Evolutionary conservation across 2,113 vertebrate species (phyloP), one percentile per base, ranked within the genome.

Genomic region (Festucalex cinctus): DNA sequence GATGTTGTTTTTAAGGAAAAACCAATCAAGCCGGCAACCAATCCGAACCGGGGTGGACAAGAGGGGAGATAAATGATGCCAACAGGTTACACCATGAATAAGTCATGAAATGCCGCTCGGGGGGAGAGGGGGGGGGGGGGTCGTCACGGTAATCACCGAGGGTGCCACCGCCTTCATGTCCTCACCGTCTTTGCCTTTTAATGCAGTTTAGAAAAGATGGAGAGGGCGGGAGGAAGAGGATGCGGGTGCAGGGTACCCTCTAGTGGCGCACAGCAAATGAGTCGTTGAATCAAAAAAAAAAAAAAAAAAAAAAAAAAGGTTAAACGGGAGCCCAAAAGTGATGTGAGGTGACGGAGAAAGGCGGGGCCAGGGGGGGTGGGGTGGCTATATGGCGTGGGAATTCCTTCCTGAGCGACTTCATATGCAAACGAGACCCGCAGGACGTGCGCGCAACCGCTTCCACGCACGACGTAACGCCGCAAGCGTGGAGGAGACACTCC

Each of bases 171-270:
- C 70, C 71, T 74, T 59, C 73, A 70, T 10, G 24, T 64, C 1
- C 26, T 16, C n/a, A 63, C 22, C 26, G 17, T 46, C n/a, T 73
- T 58, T 68, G 63, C 28, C 53, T 65, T 57, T 44, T 63, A 64
- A 60, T 10, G 12, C 16, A 26, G n/a, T 24, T 59, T 60, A 20
- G 20, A 20, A 36, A 60, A 39, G n/a, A 43, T 41, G 13, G 39
- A 41, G 37, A 39, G 59, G n/a, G n/a, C 5, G 37, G 59, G 59
- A n/a, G 17, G 35, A 39, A 24, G 60, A 20, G 37, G 22, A 62
- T 39, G 35, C 36, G n/a, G 36, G 36, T 17, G 39, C 85, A 89
- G 84, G 86, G 67, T 86, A 78, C 86, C 89, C 86, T 88, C 85
- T 90, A 89, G 86, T 81, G 86, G 89, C 80, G 66, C 76, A 6